Conservation (phyloP, 2,888 invertebrate species). For the Barypeithes pellucidus region DNA sequence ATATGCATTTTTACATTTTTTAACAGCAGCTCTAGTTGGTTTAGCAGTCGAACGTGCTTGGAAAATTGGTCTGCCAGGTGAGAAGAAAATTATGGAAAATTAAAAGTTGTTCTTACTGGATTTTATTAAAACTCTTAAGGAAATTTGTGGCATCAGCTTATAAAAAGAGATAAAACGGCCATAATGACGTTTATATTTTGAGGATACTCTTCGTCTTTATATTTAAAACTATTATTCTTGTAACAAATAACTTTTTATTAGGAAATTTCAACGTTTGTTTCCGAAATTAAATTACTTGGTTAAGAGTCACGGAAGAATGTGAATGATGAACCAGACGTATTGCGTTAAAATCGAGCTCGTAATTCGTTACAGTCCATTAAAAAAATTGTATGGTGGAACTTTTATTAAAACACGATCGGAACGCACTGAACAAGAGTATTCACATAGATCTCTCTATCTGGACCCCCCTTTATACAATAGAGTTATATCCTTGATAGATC, state of each 20-base stretch:
- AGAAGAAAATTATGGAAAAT: conserved; percentile 17
- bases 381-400: too few relatives aligned
- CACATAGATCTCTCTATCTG: too few relatives aligned
- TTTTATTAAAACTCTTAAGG: conserved; percentile 12
- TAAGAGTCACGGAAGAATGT: background rate
- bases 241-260: background rate
- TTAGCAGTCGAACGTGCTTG: background rate
- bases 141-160: conserved; percentile 5
- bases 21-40: background rate
- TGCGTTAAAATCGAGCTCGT: background rate
- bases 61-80: conserved; percentile 24
- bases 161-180: background rate
- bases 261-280: background rate
- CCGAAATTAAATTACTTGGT: background rate
- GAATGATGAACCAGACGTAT: conserved; percentile 2
- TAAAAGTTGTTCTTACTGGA: conserved; percentile 12
- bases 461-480: too few relatives aligned
- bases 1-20: background rate
- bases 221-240: background rate
- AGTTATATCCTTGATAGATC: too few relatives aligned
- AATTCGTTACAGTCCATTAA: conserved; percentile 1
- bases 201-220: background rate
- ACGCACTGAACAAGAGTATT: background rate
- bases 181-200: background rate
- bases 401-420: background rate